Base-by-base conservation (phyloP, 2,888 invertebrate species). In the Caradrina clavipalpis region DNA sequence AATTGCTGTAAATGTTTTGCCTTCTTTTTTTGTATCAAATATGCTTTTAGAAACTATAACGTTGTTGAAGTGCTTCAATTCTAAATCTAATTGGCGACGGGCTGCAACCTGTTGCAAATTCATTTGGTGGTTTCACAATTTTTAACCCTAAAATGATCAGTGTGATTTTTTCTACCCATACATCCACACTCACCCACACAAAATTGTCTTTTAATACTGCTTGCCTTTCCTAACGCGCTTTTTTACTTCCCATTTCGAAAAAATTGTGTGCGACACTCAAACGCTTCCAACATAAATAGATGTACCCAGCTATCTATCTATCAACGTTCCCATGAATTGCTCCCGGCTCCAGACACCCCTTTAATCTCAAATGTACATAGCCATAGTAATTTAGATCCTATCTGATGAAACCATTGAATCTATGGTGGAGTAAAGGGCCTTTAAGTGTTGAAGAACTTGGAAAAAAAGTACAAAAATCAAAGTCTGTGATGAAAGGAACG, bases 331-430 rank as follows among this genome's bases (percentile, higher is more conserved):
- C 80, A 80, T 81, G 76, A 79, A 80, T 82, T 83, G 83, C 94
- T 93, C 83, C 86, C 77, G 92, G 93, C 91, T 78, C 84, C 94
- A 95, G 94, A 95, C 94, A 93, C 94, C 94, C 93, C 90, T 94
- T 94, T 93, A 93, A 94, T 94, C 93, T 92, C 90, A 90, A 90
- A 93, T 93, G 94, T 92, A 91, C 93, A 92, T 90, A 91, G 89
- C 91, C 90, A 88, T 86, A 89, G 93, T 93, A 94, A 94, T 95
- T 95, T 94, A 94, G 94, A 94, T 94, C 90, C 89, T 93, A 94
- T 95, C 94, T 88, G 87, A 88, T 90, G 89, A 90, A 83, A 85
- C 90, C 92, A 92, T 92, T 92, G 92, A 92, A 91, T 93, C 90
- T 90, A 87, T 88, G 88, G 86, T 76, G 82, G 81, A 81, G 87